Base-by-base conservation (phyloP, 2,113 vertebrate species). In the Hippocampus comes region DNA sequence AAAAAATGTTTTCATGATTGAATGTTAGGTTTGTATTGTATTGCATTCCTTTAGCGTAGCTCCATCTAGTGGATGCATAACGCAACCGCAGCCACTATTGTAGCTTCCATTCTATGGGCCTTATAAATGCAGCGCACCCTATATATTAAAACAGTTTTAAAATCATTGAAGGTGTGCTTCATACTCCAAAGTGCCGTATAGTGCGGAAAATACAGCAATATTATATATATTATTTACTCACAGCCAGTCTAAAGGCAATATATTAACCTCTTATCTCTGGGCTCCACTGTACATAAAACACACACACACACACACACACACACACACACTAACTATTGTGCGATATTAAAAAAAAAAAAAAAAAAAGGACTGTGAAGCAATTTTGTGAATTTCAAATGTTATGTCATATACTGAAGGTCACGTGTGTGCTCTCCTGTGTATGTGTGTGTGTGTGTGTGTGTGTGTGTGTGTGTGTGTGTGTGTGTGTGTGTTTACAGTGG, bases 401-500 rank as follows among this genome's bases (percentile, higher is more conserved):
- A 61, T 61, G 27, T 51, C 42, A 69, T 9, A 53, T 66, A 38
- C 15, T 66, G 41, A 12, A 18, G 18, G 27, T 68, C 25, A 53
- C 70, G 72, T 59, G 70, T 82, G 65, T 71, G 48, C 27, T 63
- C 60, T 59, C 68, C 7, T 25, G 21, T 56, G 53, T 51, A 51
- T 65, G 56, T 25, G n/a, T 57, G 56, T 25, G n/a, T 57, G 72
- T 59, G 70, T 82, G 65, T 71, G n/a, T n/a, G n/a, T n/a, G 53
- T 25, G 9, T n/a, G 53, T 49, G 17, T 65, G 56, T 25, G n/a
- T 57, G 72, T 59, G 70, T 82, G 65, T 71, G 53, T 25, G 21
- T 55, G 53, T 49, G 18, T 65, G 56, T 27, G 23, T 59, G 74
- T 84, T 75, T 76, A 74, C 76, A 74, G 77, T 0, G 61, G 67